Conservation (phyloP, 2,797 vertebrate genomes). For the Alfaro cultratus region DNA sequence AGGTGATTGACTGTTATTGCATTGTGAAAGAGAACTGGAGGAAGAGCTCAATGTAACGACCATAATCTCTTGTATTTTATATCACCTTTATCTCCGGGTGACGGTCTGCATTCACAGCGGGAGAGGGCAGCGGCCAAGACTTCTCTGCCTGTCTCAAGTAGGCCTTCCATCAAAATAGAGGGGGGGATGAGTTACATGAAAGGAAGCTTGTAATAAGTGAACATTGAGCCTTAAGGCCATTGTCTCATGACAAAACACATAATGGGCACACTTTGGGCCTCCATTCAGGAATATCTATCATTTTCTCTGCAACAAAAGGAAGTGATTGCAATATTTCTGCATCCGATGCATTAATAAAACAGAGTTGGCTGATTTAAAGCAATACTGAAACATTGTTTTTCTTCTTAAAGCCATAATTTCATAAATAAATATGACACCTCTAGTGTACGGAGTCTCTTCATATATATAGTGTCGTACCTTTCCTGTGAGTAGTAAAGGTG, state of each 20-base stretch:
- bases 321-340: slow-evolving; percentile 35
- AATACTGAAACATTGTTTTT: slow-evolving; percentile 10
- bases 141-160: slow-evolving; percentile 63
- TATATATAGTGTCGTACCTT: slow-evolving; percentile 27
- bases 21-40: slow-evolving; percentile 71
- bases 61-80: slow-evolving; percentile 80
- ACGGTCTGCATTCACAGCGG: slow-evolving; percentile 47
- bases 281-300: slow-evolving; percentile 37
- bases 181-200: slow-evolving; percentile 73
- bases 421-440: slow-evolving; percentile 34
- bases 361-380: slow-evolving; percentile 12
- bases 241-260: slow-evolving; percentile 54
- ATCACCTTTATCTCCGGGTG: slow-evolving; percentile 73
- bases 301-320: slow-evolving; percentile 44
- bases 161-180: slow-evolving; percentile 39
- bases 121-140: slow-evolving; percentile 23
- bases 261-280: slow-evolving; percentile 34
- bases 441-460: slow-evolving; percentile 24
- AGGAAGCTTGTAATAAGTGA: slow-evolving; percentile 65
- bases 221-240: slow-evolving; percentile 56
- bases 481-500: background rate
- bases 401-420: slow-evolving; percentile 6
- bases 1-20: slow-evolving; percentile 82
- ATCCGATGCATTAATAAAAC: slow-evolving; percentile 12
- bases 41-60: slow-evolving; percentile 78